Conservation (phyloP, 2,797 vertebrate species). For the Lithobates sylvaticus region DNA sequence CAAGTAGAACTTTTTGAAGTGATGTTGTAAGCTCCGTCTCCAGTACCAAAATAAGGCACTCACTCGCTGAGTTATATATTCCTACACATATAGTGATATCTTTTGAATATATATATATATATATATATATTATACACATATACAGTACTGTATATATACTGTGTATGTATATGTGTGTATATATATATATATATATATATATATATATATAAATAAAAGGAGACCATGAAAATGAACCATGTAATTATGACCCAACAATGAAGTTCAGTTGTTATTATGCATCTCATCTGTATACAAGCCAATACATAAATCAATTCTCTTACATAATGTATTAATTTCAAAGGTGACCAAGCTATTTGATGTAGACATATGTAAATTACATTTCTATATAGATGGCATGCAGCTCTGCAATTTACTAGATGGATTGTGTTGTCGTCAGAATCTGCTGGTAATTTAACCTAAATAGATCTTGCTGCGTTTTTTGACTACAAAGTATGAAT, state of each 20-base stretch:
- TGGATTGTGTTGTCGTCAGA: slow-evolving; percentile 1
- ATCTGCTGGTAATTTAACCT: background rate
- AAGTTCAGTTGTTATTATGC: background rate
- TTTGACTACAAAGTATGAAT: background rate
- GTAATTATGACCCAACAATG: too few species aligned
- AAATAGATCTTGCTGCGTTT: slow-evolving; percentile 1
- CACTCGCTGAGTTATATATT: too few species aligned
- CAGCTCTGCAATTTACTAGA: slow-evolving; percentile 14
- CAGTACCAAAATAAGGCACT: too few species aligned
- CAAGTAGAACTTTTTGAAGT: too few species aligned
- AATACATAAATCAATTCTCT: background rate
- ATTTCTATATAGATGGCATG: background rate
- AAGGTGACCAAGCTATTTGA: background rate
- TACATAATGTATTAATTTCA: background rate
- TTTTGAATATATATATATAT: too few species aligned
- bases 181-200: too few species aligned
- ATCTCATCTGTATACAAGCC: background rate
- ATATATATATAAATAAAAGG: too few species aligned
- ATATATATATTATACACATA: too few species aligned
- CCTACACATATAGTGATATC: too few species aligned
- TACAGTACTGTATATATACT: too few species aligned
- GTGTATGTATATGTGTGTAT: too few species aligned
- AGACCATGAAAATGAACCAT: background rate
- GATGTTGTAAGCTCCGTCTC: too few species aligned
- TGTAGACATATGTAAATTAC: slow-evolving; percentile 2